phyloP scores from a whole-genome alignment of 2,888 invertebrate genomes.

The Tortricodes alternella region DNA sequence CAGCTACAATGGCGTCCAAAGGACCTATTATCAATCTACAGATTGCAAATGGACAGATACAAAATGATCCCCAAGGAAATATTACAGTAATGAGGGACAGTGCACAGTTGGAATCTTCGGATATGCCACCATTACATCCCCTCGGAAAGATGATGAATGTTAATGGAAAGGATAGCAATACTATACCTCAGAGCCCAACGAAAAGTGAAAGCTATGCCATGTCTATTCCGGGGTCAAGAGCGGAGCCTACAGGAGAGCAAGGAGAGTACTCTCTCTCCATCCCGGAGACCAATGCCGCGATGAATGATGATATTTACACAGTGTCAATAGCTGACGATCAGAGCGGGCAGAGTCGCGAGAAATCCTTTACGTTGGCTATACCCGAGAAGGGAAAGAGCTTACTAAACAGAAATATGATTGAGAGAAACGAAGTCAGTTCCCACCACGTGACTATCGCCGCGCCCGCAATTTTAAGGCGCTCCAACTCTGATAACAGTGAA shows the following conservation, averaged over 20 bases:
- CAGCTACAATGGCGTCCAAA: conserved; percentile 81
- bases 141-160: conserved; percentile 56
- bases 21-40: conserved; percentile 86
- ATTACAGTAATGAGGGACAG: conserved; percentile 84
- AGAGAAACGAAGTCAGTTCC: conserved; percentile 57
- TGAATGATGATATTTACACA: conserved; percentile 80
- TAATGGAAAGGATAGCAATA: conserved; percentile 62
- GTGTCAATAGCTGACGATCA: conserved; percentile 79
- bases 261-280: conserved; percentile 78
- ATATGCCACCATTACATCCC: conserved; percentile 74
- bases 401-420: conserved; percentile 64
- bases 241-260: conserved; percentile 76
- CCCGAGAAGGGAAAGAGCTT: conserved; percentile 76
- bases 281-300: conserved; percentile 76
- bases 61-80: conserved; percentile 83
- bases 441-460: conserved; percentile 57
- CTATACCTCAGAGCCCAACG: conserved; percentile 56
- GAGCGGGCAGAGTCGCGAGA: conserved; percentile 63
- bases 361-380: conserved; percentile 73
- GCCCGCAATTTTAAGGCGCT: conserved; percentile 75
- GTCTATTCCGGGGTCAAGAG: conserved; percentile 74
- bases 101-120: conserved; percentile 54
- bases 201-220: conserved; percentile 66
- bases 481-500: conserved; percentile 76
- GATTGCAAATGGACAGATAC: conserved; percentile 85